phyloP scores from a whole-genome alignment of 2,888 invertebrate genomes.

The Euclidia mi region DNA sequence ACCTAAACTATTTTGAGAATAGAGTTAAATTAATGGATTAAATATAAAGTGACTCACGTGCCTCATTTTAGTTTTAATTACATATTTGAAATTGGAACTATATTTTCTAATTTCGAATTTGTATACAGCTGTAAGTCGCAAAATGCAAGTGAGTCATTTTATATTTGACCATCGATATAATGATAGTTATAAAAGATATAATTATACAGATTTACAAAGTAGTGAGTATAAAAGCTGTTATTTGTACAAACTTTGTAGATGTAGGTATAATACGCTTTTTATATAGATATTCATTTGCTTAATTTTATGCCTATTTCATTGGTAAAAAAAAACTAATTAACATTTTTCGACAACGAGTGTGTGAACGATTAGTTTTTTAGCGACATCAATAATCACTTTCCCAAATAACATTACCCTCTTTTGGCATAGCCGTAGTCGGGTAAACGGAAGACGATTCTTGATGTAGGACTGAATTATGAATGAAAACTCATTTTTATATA shows the following conservation, averaged over 20 bases:
- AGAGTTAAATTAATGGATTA: constrained; percentile 16
- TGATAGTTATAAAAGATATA: constrained; percentile 35
- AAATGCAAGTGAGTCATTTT: no score
- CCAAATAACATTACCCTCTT: constrained; percentile 20
- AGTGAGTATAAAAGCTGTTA: constrained; percentile 50
- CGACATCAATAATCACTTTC: constrained; percentile 72
- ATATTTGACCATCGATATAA: constrained; percentile 11
- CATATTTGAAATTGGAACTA: no score
- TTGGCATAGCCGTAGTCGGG: constrained; percentile 32
- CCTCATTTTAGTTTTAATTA: no score
- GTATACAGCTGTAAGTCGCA: no score
- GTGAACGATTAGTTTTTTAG: constrained; percentile 59
- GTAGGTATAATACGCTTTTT: constrained; percentile 60
- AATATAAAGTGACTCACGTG: no score
- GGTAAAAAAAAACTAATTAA: constrained; percentile 25
- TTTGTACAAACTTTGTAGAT: constrained; percentile 57
- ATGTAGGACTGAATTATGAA: constrained; percentile 71
- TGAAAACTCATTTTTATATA: constrained; percentile 37
- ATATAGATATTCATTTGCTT: constrained; percentile 50
- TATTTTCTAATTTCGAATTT: no score
- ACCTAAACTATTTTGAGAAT: constrained; percentile 51
- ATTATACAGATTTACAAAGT: constrained; percentile 55
- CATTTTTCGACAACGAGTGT: constrained; percentile 51
- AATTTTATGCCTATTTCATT: constrained; percentile 9
- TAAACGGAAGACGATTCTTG: constrained; percentile 68